Evolutionary conservation across 2,113 vertebrate species (phyloP).

Genomic region (Siniperca knerii): DNA sequence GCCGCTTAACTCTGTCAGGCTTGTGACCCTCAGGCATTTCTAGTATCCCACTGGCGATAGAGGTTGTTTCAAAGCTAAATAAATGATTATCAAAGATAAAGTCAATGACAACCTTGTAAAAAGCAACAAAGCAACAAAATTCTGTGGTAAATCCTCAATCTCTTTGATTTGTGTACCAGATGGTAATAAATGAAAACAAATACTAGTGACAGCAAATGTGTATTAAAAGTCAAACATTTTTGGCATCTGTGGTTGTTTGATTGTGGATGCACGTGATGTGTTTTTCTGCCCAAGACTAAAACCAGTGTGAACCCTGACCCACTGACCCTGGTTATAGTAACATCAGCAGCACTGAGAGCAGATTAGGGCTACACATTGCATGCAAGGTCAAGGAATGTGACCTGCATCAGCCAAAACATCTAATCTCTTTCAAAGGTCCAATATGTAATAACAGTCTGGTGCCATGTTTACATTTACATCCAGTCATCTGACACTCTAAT

Average conservation of each 20-base stretch:
- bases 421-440: conserved; percentile 32
- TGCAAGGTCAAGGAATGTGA: conserved; percentile 56
- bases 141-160: neutral
- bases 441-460: conserved; percentile 30
- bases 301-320: neutral
- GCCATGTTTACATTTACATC: conserved; percentile 30
- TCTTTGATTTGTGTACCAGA: neutral
- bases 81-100: conserved; percentile 33
- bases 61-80: conserved; percentile 29
- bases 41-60: neutral
- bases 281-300: neutral
- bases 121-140: conserved; percentile 5
- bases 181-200: neutral
- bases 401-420: conserved; percentile 32
- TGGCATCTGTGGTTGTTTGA: neutral
- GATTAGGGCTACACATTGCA: conserved; percentile 52
- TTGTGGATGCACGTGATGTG: neutral
- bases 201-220: neutral
- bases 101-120: conserved; percentile 4
- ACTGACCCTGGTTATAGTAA: conserved; percentile 8
- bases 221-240: too few relatives aligned
- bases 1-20: conserved; percentile 29
- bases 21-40: conserved; percentile 43
- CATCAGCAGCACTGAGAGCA: conserved; percentile 25
- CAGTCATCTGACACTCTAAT: conserved; percentile 33